These are phyloP conservation scores for Trichomycterus rosablanca DNA, from an alignment of 2,113 vertebrate species.

Conservation along the genomic window DNA sequence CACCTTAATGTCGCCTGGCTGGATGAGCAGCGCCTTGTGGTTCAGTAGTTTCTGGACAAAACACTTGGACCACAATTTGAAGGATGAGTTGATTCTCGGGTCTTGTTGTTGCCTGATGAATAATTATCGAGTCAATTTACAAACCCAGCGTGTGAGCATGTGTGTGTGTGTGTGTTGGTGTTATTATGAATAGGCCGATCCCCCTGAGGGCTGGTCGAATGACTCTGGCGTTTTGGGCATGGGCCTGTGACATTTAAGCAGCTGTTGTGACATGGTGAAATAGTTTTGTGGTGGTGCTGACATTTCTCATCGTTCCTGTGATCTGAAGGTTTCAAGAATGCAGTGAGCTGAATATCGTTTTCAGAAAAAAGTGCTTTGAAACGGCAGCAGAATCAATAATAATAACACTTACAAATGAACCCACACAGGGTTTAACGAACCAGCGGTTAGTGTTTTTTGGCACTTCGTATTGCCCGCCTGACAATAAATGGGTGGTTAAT, in stretches of 20 bases:
- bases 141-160: background rate
- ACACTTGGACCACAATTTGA: conserved; percentile 3
- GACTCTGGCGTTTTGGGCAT: conserved; percentile 51
- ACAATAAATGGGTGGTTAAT: background rate
- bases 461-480: background rate
- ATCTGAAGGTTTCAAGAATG: conserved; percentile 28
- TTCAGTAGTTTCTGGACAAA: conserved; percentile 12
- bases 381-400: background rate
- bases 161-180: background rate
- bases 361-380: background rate
- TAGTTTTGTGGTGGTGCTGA: conserved; percentile 52
- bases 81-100: conserved; percentile 4
- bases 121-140: conserved; percentile 26
- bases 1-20: conserved; percentile 16
- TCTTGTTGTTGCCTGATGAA: conserved; percentile 21
- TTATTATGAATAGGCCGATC: conserved; percentile 12
- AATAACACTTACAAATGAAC: background rate
- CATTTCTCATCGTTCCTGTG: conserved; percentile 39
- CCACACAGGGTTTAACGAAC: background rate
- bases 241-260: conserved; percentile 68
- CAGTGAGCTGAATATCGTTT: conserved; percentile 7
- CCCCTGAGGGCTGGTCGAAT: conserved; percentile 52
- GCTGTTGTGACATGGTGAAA: conserved; percentile 53
- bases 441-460: background rate
- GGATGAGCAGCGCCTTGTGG: conserved; percentile 7